Base-by-base conservation (phyloP, 2,888 invertebrate species). In the Morpho deidamia region DNA sequence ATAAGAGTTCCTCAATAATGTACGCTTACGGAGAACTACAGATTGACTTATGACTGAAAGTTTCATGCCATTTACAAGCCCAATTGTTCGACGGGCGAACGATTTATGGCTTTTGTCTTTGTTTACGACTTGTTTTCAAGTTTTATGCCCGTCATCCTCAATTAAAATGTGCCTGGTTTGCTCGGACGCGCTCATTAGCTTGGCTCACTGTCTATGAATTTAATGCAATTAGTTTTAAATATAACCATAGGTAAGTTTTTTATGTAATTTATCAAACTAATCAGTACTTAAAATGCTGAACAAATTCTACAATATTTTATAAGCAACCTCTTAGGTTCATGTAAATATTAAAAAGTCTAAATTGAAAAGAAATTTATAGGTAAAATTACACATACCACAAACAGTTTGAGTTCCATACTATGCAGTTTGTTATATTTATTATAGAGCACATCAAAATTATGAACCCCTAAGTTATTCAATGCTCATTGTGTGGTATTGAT, bases 61-160 rank as follows among this genome's bases (percentile, higher is more conserved):
- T 53, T 58, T 51, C 42, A 45, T 52, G 63, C 65, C 66, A 67
- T 72, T 65, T 61, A 63, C 63, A 65, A 67, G 64, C 63, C 59
- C 60, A 57, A 68, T 70, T 64, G 67, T 67, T 69, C 63, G 61
- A 63, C 57, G 63, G 69, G 60, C 68, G 67, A 62, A 64, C 63
- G 61, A 74, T 80, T 81, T 73, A 79, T 70, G 74, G 78, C 69
- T 71, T 68, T 68, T 67, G 71, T 61, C 74, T 78, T 85, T 85
- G 86, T 88, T 87, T 88, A 85, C 80, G 82, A 79, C 65, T 81
- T 76, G 81, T 83, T 86, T 83, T 83, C 78, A 79, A 80, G 80
- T 78, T 76, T 76, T 78, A 75, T 73, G 71, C 71, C 72, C 70
- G 72, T 76, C 78, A 77, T 76, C 72, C 72, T 76, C 65, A 72